Evolutionary conservation across 1,140 invertebrate genomes (phyloP), one percentile per base, ranked within the genome.

Genomic region (Xylocopa sonorina): DNA sequence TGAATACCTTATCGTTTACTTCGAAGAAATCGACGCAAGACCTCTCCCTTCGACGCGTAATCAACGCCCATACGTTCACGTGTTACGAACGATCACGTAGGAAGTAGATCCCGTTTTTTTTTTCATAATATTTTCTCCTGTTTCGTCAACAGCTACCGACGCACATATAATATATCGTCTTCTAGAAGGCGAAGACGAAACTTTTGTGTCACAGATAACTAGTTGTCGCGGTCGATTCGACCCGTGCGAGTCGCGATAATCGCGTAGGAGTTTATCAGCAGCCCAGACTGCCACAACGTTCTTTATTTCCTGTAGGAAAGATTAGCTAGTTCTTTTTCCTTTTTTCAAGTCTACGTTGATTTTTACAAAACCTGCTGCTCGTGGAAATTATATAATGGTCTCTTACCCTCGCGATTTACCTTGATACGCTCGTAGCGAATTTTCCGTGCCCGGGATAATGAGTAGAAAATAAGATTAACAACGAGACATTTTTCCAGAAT

Each of bases 41-140:
- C 57, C 46, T 74, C 75, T 55, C 74, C 43, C 46, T 7, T 41
- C 48, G 46, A 27, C 9, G 29, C 29, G 32, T 58, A 48, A 62
- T 76, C 82, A 34, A 81, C 82, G 77, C 83, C 83, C 78, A 84
- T 81, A 24, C 68, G 50, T 57, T 24, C 43, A 27, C 29, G 58
- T n/a, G 34, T 51, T 51, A 27, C 41, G 64, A 51, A 27, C 34
- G 67, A 85, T 81, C 83, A 84, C 73, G 82, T 85, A 78, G 77
- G 82, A 84, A 57, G 78, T 24, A 2, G 16, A 38, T 51, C 51
- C 71, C 43, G 83, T 68, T 57, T 77, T 51, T 64, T 57, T 10
- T n/a, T n/a, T n/a, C n/a, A n/a, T n/a, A n/a, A 24, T 21, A n/a
- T 27, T 76, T 78, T 53, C 53, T 48, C 16, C 18, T 64, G 21